phyloP scores from a whole-genome alignment of 2,888 invertebrate species.

The Salticus scenicus region DNA sequence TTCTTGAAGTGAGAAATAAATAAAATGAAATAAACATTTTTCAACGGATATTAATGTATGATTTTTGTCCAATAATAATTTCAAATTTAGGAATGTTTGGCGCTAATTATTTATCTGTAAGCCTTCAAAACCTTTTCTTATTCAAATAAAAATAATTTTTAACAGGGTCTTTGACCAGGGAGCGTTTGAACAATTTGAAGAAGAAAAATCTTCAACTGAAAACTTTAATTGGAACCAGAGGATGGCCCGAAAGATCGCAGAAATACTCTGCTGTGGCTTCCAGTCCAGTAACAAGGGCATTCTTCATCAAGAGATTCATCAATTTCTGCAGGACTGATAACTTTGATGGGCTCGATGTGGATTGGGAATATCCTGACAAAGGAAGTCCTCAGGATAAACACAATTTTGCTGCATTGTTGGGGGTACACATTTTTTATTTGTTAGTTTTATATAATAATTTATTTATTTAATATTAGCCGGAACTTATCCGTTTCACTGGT shows the following conservation, averaged over 20 bases:
- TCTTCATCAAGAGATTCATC: constrained; percentile 80
- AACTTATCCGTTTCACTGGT: no score
- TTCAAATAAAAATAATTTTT: no score
- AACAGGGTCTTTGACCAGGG: constrained; percentile 74
- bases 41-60: no score
- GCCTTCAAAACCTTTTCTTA: no score
- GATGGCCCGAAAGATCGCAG: constrained; percentile 80
- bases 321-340: constrained; percentile 83
- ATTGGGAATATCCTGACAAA: constrained; percentile 85
- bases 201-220: constrained; percentile 77
- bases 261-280: constrained; percentile 78
- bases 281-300: constrained; percentile 74
- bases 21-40: no score
- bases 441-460: no score
- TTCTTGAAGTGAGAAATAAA: no score
- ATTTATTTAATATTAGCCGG: no score
- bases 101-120: no score
- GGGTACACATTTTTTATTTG: constrained; percentile 80
- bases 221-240: constrained; percentile 82
- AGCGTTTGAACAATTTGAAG: constrained; percentile 74
- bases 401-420: constrained; percentile 85
- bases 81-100: no score
- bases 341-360: no score
- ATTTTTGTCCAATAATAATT: no score
- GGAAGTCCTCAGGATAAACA: constrained; percentile 84